Evolutionary conservation across 2,888 invertebrate species (phyloP).

Genomic region (Drosophila sordidula): DNA sequence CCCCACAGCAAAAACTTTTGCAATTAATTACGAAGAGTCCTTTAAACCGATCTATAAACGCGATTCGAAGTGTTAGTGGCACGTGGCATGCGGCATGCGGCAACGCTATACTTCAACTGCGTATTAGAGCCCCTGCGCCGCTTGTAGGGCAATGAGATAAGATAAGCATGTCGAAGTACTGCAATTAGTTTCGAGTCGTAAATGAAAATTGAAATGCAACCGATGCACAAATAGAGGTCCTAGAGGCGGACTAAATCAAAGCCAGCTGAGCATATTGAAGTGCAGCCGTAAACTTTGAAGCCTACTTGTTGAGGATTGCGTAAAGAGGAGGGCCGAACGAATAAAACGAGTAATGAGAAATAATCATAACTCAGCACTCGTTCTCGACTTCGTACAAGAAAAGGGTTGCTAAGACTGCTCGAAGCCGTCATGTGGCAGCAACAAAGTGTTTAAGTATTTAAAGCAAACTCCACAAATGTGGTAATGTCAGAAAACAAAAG

Average conservation of each 20-base stretch:
- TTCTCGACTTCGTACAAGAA: slow-evolving; percentile 42
- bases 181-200: slow-evolving; percentile 50
- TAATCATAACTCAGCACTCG: slow-evolving; percentile 46
- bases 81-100: slow-evolving; percentile 2
- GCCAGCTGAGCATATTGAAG: slow-evolving; percentile 29
- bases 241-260: not conserved
- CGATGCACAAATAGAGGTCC: slow-evolving; percentile 12
- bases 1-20: slow-evolving; percentile 63
- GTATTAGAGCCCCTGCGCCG: slow-evolving; percentile 1
- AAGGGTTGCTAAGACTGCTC: not conserved
- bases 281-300: slow-evolving; percentile 15
- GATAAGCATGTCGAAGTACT: slow-evolving; percentile 32
- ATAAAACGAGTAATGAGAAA: slow-evolving; percentile 24
- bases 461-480: slow-evolving; percentile 21
- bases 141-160: slow-evolving; percentile 21
- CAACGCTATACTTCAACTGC: slow-evolving; percentile 12
- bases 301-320: not conserved
- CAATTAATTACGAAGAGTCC: slow-evolving; percentile 71
- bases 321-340: too few relatives aligned
- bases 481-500: slow-evolving; percentile 1
- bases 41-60: slow-evolving; percentile 36
- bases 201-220: slow-evolving; percentile 50
- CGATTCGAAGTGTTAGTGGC: slow-evolving; percentile 1
- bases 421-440: slow-evolving; percentile 7
- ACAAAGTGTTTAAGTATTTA: slow-evolving; percentile 15